These are phyloP conservation scores for Scophthalmus maximus DNA, from an alignment of 2,113 vertebrate genomes.

Conservation along the genomic window DNA sequence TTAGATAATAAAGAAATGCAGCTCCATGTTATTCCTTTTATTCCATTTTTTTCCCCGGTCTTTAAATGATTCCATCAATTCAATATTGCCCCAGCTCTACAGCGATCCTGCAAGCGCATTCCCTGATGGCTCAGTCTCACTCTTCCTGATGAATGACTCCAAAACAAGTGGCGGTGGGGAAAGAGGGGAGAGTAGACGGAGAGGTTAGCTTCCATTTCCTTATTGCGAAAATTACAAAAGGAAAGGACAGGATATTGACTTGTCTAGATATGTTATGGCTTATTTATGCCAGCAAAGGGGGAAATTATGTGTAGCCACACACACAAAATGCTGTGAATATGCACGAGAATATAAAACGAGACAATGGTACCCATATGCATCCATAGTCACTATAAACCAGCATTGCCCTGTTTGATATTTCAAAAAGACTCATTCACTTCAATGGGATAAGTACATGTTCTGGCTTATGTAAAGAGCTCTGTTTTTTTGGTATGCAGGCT, in stretches of 20 bases:
- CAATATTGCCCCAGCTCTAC: constrained; percentile 67
- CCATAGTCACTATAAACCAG: too few species aligned
- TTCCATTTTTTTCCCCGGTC: constrained; percentile 35
- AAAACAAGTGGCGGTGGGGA: constrained; percentile 59
- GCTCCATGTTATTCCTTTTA: constrained; percentile 8
- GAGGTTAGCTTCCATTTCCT: constrained; percentile 18
- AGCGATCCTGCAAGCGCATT: constrained; percentile 60
- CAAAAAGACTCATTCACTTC: constrained; percentile 1
- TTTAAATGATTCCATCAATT: constrained; percentile 73
- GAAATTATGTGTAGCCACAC: constrained; percentile 9
- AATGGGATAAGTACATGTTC: constrained; percentile 9
- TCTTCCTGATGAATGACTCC: constrained; percentile 71
- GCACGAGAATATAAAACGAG: too few species aligned
- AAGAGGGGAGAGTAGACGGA: not conserved
- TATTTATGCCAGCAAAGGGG: constrained; percentile 45
- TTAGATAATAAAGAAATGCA: constrained; percentile 22
- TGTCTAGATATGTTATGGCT: constrained; percentile 47
- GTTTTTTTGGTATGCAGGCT: not conserved
- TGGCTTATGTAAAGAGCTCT: constrained; percentile 1
- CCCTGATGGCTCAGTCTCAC: constrained; percentile 61
- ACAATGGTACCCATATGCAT: constrained; percentile 26
- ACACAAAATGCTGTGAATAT: not conserved
- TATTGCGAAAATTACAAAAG: constrained; percentile 48
- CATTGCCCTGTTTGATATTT: too few species aligned
- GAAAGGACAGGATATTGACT: constrained; percentile 27